Base-by-base conservation (phyloP, 2,888 invertebrate species). In the Pteria penguin region DNA sequence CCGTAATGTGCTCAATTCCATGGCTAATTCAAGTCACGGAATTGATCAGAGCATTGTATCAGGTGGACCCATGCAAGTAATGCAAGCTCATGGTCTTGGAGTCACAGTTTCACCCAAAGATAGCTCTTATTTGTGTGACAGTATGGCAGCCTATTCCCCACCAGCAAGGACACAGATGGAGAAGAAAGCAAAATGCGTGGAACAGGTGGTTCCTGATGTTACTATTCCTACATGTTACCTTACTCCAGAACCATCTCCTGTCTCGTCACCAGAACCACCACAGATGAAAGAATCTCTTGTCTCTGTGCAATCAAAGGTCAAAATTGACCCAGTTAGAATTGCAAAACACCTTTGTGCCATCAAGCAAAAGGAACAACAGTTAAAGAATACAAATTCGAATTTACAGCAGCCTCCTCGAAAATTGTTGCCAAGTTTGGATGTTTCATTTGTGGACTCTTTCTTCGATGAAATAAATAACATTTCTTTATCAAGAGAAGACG, bases 201-300 rank as follows among this genome's bases (percentile, higher is more conserved):
- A 87, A 72, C 87, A 87, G 66, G 86, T 88, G 11, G 88, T 88
- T 22, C 87, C 88, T 0, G 87, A 88, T 29, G 71, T 85, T 22
- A 60, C 80, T 4, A 79, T 89, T 22, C 88, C 88, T 1, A 88
- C 88, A 22, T 88, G 87, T 24, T 88, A 85, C 69, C 83, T 88
- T 27, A 89, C 89, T 2, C 89, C 89, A 11, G 89, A 89, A 24
- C 87, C 88, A 22, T 89, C 89, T 22, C 89, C 89, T 4, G 84
- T 83, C 22, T 85, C 85, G 5, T 88, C 88, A 4, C 88, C 89
- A 18, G 83, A 87, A 52, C 86, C 87, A 58, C 74, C 74, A 54
- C 62, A 76, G 67, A 52, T 68, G 77, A 52, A 60, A 69, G 65
- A 79, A 78, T 45, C 78, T 74, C 54, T 63, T 14, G 26, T 24